Conservation (phyloP, 2,888 invertebrate genomes). For the Pyralis farinalis region DNA sequence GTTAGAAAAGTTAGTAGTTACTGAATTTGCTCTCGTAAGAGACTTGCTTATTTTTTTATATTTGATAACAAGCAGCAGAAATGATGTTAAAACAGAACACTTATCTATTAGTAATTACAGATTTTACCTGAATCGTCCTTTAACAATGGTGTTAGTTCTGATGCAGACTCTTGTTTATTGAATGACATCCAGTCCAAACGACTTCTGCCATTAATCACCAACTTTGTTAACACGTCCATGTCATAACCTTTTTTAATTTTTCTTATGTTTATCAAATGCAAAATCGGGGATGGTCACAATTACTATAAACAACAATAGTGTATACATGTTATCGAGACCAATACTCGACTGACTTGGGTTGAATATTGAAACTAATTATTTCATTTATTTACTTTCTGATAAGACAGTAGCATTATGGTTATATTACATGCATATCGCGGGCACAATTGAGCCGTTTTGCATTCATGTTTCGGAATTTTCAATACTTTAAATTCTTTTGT, state of each 20-base stretch:
- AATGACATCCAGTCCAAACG: conserved; percentile 32
- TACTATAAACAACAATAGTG: background rate
- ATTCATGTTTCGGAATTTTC: too few species aligned
- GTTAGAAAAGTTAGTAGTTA: too few species aligned
- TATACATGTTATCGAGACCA: background rate
- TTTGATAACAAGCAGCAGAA: too few species aligned
- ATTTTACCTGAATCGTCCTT: too few species aligned
- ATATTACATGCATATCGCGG: conserved; percentile 12
- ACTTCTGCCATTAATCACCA: conserved; percentile 30
- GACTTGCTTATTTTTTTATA: too few species aligned
- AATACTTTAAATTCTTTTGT: too few species aligned
- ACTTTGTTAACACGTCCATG: conserved; percentile 39
- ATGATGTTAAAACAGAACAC: too few species aligned
- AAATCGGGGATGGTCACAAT: background rate
- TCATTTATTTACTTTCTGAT: conserved; percentile 30
- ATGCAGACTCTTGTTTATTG: conserved; percentile 31
- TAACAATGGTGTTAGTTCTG: conserved; percentile 59
- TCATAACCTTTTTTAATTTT: conserved; percentile 20
- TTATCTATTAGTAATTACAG: too few species aligned
- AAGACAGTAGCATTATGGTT: conserved; percentile 20
- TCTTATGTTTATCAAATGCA: background rate
- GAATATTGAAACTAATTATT: conserved; percentile 16
- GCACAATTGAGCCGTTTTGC: conserved; percentile 27
- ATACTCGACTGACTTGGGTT: background rate
- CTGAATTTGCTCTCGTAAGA: too few species aligned